phyloP scores from a whole-genome alignment of 2,888 invertebrate species.

The Synanthedon formicaeformis region DNA sequence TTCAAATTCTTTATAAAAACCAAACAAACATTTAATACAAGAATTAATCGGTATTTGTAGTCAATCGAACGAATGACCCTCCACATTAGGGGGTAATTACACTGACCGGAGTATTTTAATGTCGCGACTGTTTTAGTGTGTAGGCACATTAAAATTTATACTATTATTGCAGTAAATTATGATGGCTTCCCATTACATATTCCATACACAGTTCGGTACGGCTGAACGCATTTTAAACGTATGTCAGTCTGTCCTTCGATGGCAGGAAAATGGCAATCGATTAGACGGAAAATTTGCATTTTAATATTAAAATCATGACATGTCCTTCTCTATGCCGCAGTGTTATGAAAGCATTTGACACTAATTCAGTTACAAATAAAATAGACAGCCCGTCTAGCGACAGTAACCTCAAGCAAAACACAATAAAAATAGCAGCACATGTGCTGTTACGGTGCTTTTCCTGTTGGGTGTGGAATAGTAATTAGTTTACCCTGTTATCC shows the following conservation, averaged over 20 bases:
- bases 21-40: no score
- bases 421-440: no score
- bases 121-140: background rate
- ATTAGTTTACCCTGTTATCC: no score
- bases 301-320: constrained; percentile 33
- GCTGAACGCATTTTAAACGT: constrained; percentile 37
- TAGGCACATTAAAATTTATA: constrained; percentile 2
- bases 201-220: constrained; percentile 30
- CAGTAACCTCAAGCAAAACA: no score
- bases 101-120: constrained; percentile 1
- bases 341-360: background rate
- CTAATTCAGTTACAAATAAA: no score
- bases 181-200: constrained; percentile 23
- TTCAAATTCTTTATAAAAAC: no score
- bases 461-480: no score
- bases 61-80: no score
- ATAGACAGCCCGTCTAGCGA: no score
- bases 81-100: no score
- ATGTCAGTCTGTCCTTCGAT: constrained; percentile 38
- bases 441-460: no score
- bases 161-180: constrained; percentile 7
- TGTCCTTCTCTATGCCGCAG: constrained; percentile 10
- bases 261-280: constrained; percentile 50
- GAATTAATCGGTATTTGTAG: no score
- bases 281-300: constrained; percentile 44